Base-by-base conservation (phyloP, 2,888 invertebrate genomes). In the Ditula angustiorana region DNA sequence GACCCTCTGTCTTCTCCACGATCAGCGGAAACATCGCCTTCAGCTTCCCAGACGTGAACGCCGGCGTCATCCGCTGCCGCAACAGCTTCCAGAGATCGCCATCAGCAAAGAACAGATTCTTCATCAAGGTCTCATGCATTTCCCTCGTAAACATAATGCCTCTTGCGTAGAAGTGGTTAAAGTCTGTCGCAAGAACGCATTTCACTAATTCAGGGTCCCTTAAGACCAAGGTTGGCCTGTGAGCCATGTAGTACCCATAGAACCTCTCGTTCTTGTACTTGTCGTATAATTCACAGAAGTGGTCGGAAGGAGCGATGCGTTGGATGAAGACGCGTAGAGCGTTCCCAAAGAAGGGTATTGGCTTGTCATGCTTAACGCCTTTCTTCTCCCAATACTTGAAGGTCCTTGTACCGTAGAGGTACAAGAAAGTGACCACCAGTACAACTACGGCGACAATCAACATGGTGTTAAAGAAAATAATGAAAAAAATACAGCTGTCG, bases 1-100 rank as follows among this genome's bases (percentile, higher is more conserved):
- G 67, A 64, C 84, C 86, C 52, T 84, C 80, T 0, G 89, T 81
- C 49, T 88, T 82, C 16, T 82, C 75, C 19, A 86, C 77, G 1
- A 90, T 77, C 23, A 90, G 71, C 1, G 90, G 90, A 46, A 88
- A 90, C 90, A 90, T 90, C 4, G 74, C 80, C 62, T 83, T 86
- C 28, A 90, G 69, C 64, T 90, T 90, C 1, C 85, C 82, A 0
- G 81, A 85, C 1, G 89, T 88, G 61, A 90, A 90, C 0, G 88
- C 82, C 0, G 88, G 78, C 11, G 91, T 88, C 23, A 90, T 56
- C 7, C 85, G 78, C 61, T 89, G 85, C 1, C 90, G 78, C 16
- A 89, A 60, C 7, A 88, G 69, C 67, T 81, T 88, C 90, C 91
- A 90, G 2, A 60, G 57, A 46, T 90, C 90, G 0, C 89, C 89